Base-by-base conservation (phyloP, 2,113 vertebrate species). In the human (Homo sapiens) region DNA sequence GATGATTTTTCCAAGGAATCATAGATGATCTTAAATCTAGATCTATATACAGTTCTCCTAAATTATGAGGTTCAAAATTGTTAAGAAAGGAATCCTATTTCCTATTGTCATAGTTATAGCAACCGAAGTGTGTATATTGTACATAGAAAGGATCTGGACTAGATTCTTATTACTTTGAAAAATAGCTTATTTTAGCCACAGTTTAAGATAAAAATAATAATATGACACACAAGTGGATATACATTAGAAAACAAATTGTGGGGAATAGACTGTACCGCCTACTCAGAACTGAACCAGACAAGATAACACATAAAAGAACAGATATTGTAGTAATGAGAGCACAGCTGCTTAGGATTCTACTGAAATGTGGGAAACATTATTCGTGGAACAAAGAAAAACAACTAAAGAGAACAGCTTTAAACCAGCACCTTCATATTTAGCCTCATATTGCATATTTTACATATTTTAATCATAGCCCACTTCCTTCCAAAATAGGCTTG, bases 391-490 rank as follows among this genome's bases (percentile, higher is more conserved):
- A 97, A 97, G 93, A 83, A 97, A 80, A 48, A 75, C 92, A 94
- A 91, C 82, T 84, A 52, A 96, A 96, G 92, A 97, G 78, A 97
- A 96, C 82, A 94, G 75, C 76, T 90, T 97, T 92, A 66, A 89
- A 97, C 88, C 76, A 93, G 75, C 76, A 93, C 57, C 88, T 94
- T 97, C 88, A 90, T 93, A 92, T 92, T 93, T 96, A 97, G 94
- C 75, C 80, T 98, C 81, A 68, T 94, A 95, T 85, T 98, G 92
- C 76, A 81, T 97, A 94, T 94, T 96, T 96, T 96, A 96, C 70
- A 96, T 97, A 96, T 98, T 94, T 93, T 97, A 97, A 97, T 97
- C 79, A 95, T 87, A 94, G 95, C 72, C 86, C 94, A 96, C 95
- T 97, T 90, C 16, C 57, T 89, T 97, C 90, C n/a, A 90, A 96